A percentile compares a stretch with the other conserved stretches of the same genome.
Conservation (phyloP, 2,797 vertebrate species). For the Scleropages formosus region DNA sequence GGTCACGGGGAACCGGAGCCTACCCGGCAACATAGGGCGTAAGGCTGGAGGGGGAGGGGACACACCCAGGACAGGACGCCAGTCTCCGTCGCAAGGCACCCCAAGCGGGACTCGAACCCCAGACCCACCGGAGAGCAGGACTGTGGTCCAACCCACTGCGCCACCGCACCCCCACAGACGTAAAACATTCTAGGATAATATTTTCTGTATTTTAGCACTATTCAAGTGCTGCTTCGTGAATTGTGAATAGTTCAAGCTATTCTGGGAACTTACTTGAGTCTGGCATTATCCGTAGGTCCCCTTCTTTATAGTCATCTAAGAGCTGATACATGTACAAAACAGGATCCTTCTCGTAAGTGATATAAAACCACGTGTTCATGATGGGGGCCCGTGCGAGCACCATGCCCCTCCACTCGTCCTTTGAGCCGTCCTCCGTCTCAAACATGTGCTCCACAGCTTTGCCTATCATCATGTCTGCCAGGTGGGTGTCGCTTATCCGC, state of each 20-base stretch:
- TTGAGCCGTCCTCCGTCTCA: slow-evolving; percentile 90
- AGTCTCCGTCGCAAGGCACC: too few relatives aligned
- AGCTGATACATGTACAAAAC: slow-evolving; percentile 99
- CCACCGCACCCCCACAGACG: too few relatives aligned
- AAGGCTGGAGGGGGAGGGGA: too few relatives aligned
- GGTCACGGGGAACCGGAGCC: too few relatives aligned
- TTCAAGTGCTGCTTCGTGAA: too few relatives aligned
- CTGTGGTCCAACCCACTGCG: too few relatives aligned
- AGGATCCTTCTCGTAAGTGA: slow-evolving; percentile 96
- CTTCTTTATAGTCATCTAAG: slow-evolving; percentile 93
- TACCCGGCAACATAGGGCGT: too few relatives aligned
- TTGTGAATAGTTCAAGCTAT: not conserved
- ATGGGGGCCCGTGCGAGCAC: slow-evolving; percentile 92
- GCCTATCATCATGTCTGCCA: slow-evolving; percentile 91
- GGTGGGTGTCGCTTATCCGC: slow-evolving; percentile 80
- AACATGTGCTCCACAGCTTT: slow-evolving; percentile 96
- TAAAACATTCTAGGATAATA: too few relatives aligned
- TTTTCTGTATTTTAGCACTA: too few relatives aligned
- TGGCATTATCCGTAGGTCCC: slow-evolving; percentile 96
- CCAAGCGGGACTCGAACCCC: too few relatives aligned
- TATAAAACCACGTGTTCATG: slow-evolving; percentile 97
- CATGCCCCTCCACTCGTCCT: slow-evolving; percentile 97
- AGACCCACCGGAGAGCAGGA: too few relatives aligned
- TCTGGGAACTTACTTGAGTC: slow-evolving; percentile 85
- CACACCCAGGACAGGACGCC: too few relatives aligned